phyloP scores from a whole-genome alignment of 2,113 vertebrate genomes.

The Dipodomys ordii region DNA sequence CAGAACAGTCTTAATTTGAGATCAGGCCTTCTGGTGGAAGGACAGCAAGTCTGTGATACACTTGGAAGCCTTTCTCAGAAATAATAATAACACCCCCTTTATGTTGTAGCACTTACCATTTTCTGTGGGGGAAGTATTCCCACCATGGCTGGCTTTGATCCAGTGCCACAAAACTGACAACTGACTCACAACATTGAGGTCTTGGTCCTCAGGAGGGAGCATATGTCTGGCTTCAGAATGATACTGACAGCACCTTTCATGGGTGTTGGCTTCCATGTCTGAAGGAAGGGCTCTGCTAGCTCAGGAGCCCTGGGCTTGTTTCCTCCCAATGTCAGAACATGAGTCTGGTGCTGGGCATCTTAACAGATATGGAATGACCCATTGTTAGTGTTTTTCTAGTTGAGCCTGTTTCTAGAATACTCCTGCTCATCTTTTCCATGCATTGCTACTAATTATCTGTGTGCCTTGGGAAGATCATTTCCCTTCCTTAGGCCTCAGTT shows the following conservation, averaged over 20 bases:
- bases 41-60: background rate
- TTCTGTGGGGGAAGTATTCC: background rate
- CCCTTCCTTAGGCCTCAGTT: background rate
- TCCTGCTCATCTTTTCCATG: background rate
- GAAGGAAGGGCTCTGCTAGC: background rate
- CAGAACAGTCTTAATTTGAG: background rate
- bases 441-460: background rate
- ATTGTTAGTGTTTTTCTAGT: background rate
- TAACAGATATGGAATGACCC: background rate
- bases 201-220: background rate
- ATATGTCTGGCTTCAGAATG: accelerated
- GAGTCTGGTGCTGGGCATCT: background rate
- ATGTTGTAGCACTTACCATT: background rate
- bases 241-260: background rate
- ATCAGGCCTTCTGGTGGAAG: background rate
- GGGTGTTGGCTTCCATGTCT: accelerated
- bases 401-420: background rate
- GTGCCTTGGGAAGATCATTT: background rate
- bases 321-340: background rate
- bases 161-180: background rate
- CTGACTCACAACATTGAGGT: background rate
- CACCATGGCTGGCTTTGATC: background rate
- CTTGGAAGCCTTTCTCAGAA: background rate
- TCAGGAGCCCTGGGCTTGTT: background rate
- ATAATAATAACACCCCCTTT: background rate